Base-by-base conservation (phyloP, 1,140 invertebrate species). In the Euwallacea fornicatus region DNA sequence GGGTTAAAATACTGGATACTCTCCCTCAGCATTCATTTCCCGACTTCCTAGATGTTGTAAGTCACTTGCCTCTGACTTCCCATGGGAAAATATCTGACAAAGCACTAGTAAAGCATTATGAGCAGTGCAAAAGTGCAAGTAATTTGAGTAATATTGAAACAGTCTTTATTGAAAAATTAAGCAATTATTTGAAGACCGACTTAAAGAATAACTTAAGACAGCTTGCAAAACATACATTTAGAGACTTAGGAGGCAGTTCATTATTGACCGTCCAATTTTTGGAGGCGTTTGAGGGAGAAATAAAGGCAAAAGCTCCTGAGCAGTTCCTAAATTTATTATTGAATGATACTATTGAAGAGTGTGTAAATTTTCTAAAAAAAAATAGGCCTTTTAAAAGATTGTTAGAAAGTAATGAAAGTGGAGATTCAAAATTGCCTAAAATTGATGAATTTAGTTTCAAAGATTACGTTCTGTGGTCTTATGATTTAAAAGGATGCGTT, bases 81-180 rank as follows among this genome's bases (percentile, higher is more conserved):
- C 87, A 90, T 85, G 89, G 88, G 75, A 88, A 88, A 79, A 77
- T 84, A 60, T 83, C 82, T 67, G 83, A 81, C 75, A 71, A 75
- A 55, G 75, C 80, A 10, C 71, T 85, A 53, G 61, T 73, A 69
- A 63, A 58, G 59, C 65, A 69, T 10, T 73, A 74, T 66, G 46
- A 68, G 13, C 10, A 62, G 2, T 10, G 2, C 1, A 11, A 42
- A 55, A 54, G 7, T 50, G 15, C 11, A 42, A 55, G 16, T 6
- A 66, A 43, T 8, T 65, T 9, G 8, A 16, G 13, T 7, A 42
- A 66, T 62, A 7, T 42, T 10, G 42, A 46, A 10, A 7, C 44
- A 0, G 42, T 53, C 16, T 66, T 71, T 66, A 47, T 47, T 11
- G 10, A 64, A 53, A 16, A 16, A 46, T 47, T 70, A 44, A 50